phyloP scores from a whole-genome alignment of 1,140 invertebrate genomes.

The Hestina assimilis region DNA sequence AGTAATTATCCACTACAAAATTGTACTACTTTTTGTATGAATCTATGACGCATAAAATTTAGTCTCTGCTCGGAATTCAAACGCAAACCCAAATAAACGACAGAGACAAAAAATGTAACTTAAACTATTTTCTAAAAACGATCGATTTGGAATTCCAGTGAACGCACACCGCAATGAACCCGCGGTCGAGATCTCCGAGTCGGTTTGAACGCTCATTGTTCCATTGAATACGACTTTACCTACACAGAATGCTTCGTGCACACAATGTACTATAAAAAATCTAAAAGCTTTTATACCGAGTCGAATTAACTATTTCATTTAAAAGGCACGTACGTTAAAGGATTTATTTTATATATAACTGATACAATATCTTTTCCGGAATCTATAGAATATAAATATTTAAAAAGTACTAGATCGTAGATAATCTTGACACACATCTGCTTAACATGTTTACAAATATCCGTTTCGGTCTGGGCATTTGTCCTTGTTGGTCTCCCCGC shows the following conservation, averaged over 20 bases:
- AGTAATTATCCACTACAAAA: too few relatives aligned
- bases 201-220: constrained; percentile 30
- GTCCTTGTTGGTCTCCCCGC: too few relatives aligned
- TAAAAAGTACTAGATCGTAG: too few relatives aligned
- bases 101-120: constrained; percentile 18
- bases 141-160: constrained; percentile 31
- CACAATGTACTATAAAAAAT: constrained; percentile 6
- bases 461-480: too few relatives aligned
- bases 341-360: background rate
- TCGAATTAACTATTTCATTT: constrained; percentile 22
- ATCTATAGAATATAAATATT: too few relatives aligned
- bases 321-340: constrained; percentile 14
- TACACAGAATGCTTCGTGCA: background rate
- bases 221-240: constrained; percentile 20
- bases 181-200: constrained; percentile 15
- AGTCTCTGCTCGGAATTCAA: background rate
- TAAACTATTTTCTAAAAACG: constrained; percentile 17
- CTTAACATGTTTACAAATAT: too few relatives aligned
- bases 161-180: constrained; percentile 5
- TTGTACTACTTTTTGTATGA: too few relatives aligned
- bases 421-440: too few relatives aligned
- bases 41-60: too few relatives aligned
- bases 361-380: too few relatives aligned
- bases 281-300: constrained; percentile 7
- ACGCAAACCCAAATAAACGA: constrained; percentile 1